Evolutionary conservation across 1,140 invertebrate species (phyloP).

Genomic region (Cotesia vestalis): DNA sequence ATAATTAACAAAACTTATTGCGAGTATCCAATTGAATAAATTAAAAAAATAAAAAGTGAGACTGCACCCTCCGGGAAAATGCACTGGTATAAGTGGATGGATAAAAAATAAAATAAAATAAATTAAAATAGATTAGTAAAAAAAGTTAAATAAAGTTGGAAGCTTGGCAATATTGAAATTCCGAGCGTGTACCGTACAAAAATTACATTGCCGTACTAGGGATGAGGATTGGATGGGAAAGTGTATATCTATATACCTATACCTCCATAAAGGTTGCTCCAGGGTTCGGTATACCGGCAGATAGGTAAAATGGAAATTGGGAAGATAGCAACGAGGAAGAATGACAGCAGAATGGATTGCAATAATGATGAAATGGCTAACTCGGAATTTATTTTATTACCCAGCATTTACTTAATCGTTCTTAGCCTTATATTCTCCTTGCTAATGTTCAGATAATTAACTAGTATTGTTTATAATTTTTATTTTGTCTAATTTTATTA

Average conservation of each 20-base stretch:
- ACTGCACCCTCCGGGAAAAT: neutral
- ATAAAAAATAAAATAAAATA: conserved; percentile 4
- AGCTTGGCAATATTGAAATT: conserved; percentile 29
- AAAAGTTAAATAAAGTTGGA: conserved; percentile 6
- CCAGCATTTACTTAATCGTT: neutral
- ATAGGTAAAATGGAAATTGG: neutral
- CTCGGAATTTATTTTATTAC: conserved; percentile 31
- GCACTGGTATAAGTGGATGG: neutral
- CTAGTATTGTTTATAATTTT: too few relatives aligned
- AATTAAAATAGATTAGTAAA: neutral
- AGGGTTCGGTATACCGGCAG: neutral
- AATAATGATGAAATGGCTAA: conserved; percentile 14
- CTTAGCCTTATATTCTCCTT: too few relatives aligned
- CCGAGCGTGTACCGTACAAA: conserved; percentile 26
- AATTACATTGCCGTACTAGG: conserved; percentile 3
- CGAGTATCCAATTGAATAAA: too few relatives aligned
- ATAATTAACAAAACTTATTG: too few relatives aligned
- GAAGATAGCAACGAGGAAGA: neutral
- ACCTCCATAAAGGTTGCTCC: too few relatives aligned
- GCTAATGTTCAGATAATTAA: too few relatives aligned
- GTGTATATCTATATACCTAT: too few relatives aligned
- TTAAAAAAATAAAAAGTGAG: too few relatives aligned
- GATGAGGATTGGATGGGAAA: neutral
- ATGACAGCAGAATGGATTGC: neutral
- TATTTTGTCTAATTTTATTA: too few relatives aligned